phyloP scores from a whole-genome alignment of 2,888 invertebrate species.

The Anticlea derivata region DNA sequence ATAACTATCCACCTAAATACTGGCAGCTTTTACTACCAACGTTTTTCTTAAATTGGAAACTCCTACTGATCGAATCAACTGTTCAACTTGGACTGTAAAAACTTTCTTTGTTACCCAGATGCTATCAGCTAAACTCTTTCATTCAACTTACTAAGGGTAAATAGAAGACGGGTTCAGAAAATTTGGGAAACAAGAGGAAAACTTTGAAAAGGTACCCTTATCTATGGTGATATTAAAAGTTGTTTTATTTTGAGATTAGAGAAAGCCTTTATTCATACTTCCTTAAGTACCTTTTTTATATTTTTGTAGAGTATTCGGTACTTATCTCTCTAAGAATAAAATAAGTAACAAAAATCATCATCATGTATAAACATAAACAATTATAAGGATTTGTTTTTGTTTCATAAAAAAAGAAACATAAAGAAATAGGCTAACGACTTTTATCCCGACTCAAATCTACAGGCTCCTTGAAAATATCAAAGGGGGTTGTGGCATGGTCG shows the following conservation, averaged over 20 bases:
- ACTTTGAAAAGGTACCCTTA: conserved; percentile 20
- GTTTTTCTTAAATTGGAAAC: conserved; percentile 76
- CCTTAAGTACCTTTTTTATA: neutral
- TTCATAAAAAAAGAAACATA: too few species aligned
- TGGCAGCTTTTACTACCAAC: conserved; percentile 60
- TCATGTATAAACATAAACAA: too few species aligned
- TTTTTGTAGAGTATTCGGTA: too few species aligned
- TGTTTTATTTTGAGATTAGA: conserved; percentile 27
- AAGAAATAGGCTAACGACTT: too few species aligned
- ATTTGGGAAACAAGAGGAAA: conserved; percentile 22
- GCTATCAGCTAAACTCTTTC: conserved; percentile 71
- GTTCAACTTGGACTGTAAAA: conserved; percentile 75
- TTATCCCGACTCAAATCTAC: too few species aligned
- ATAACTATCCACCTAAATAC: conserved; percentile 24
- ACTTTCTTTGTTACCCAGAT: conserved; percentile 81
- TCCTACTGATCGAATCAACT: conserved; percentile 67
- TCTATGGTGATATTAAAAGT: conserved; percentile 19
- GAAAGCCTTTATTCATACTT: neutral
- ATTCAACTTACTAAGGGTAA: conserved; percentile 53
- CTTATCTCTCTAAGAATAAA: too few species aligned
- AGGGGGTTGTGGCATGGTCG: too few species aligned
- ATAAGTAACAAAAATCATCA: too few species aligned
- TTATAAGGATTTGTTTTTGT: too few species aligned
- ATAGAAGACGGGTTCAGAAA: conserved; percentile 42
- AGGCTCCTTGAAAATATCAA: too few species aligned